Base-by-base conservation (phyloP, 2,797 vertebrate species). In the Garrulus glandarius region DNA sequence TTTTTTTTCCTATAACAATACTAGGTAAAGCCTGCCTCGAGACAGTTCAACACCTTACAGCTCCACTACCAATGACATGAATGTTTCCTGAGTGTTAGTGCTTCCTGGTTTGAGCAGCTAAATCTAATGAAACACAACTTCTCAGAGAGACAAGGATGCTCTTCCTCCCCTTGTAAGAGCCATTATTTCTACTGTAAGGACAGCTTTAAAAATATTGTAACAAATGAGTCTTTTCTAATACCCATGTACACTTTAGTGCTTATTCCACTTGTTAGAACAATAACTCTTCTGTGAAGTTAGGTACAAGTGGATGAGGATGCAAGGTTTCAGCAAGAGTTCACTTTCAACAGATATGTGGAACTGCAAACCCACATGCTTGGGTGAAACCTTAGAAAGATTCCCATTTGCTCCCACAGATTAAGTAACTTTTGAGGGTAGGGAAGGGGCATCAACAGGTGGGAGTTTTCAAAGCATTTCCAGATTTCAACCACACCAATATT, bases 381-480 rank as follows among this genome's bases (percentile, higher is more conserved):
- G 15, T 5, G 5, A 84, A 91, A 64, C 8, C 18, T 43, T 68
- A 24, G 59, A 50, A 84, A 52, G 9, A 36, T 36, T 87, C 41
- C 15, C 10, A 20, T 53, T 84, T 91, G 39, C 77, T 91, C 60
- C 78, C 37, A 60, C n/a, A 78, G 36, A 23, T 79, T 50, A 95
- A 91, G 9, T 30, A 91, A 55, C 17, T 55, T 53, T 24, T 78
- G 61, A 92, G 16, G 7, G 30, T 64, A 24, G 32, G n/a, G 36
- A 93, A 94, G 15, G 6, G 46, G 13, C 41, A 92, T 63, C 60
- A 80, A 87, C n/a, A 91, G 26, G 27, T 44, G 11, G 27, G 37
- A 81, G 27, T 64, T 94, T 74, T 44, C 49, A 91, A 80, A 83
- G 24, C 29, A 57, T 46, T 89, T 82, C 64, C 37, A 91, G 18